A percentile compares a stretch with the other conserved stretches of the same genome.
phyloP scores from a whole-genome alignment of 2,888 invertebrate species.

The Lepidocyrtinus sp. region DNA sequence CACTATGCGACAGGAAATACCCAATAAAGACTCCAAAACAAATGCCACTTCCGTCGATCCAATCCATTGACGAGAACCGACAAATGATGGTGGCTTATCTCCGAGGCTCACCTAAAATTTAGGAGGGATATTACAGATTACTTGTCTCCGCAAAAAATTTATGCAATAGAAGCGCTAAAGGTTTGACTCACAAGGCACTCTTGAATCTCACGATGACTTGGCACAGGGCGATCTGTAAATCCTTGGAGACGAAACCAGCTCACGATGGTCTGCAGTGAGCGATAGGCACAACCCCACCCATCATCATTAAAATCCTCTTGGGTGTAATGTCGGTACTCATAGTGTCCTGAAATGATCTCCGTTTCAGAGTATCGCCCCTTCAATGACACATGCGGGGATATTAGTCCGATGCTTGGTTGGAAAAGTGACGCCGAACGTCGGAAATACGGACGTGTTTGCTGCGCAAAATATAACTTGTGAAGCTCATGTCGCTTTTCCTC shows the following conservation, averaged over 20 bases:
- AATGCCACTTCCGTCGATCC: conserved; percentile 98
- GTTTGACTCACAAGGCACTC: conserved; percentile 82
- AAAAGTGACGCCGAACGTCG: conserved; percentile 75
- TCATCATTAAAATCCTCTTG: conserved; percentile 94
- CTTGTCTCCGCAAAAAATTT: too few relatives aligned
- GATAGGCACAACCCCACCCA: conserved; percentile 99
- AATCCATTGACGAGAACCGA: conserved; percentile 96
- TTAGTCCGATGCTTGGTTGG: conserved; percentile 56
- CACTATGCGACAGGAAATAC: conserved; percentile 84
- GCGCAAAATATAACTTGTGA: conserved; percentile 82
- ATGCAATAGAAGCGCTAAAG: too few relatives aligned
- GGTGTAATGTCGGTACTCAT: conserved; percentile 97
- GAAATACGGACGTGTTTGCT: conserved; percentile 82
- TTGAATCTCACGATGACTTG: conserved; percentile 90
- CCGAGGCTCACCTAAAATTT: conserved; percentile 79
- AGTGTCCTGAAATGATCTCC: conserved; percentile 81
- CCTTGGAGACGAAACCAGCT: conserved; percentile 95
- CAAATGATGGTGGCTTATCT: conserved; percentile 89
- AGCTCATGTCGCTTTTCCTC: conserved; percentile 79
- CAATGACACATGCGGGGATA: conserved; percentile 66
- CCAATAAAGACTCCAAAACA: conserved; percentile 86
- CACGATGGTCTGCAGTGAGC: conserved; percentile 95
- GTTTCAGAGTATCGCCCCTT: conserved; percentile 71
- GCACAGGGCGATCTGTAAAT: conserved; percentile 83
- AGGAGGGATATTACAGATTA: too few relatives aligned